Base-by-base conservation (phyloP, 2,888 invertebrate species). In the Brenthis hecate region DNA sequence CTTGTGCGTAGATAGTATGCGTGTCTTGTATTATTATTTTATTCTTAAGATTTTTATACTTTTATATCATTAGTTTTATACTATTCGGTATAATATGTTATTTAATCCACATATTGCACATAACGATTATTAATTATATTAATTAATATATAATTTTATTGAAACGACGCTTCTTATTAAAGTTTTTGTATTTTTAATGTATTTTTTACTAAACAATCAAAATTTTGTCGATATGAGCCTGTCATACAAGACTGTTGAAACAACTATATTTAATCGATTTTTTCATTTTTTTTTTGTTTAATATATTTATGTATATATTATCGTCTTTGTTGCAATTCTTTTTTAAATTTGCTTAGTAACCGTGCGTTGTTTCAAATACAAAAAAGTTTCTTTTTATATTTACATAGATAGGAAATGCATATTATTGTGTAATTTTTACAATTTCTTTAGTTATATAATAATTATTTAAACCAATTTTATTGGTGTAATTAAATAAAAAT, bases 1-100 rank as follows among this genome's bases (percentile, higher is more conserved):
- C 70, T 70, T 64, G 16, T 61, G 60, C 13, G 43, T 60, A 51
- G 50, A 43, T 53, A 5, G 48, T 71, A 56, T 48, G 11, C 14
- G 43, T 60, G 56, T 55, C 23, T 53, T 6, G 48, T 71, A 56
- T 53, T 67, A 61, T 64, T 55, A 28, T 56, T 65, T 62, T 55
- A 68, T 50, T 36, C n/a, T 6, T 71, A 66, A 57, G 55, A 43
- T 68, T 65, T 68, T 71, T 71, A 69, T 69, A 66, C 66, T 69
- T 69, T 66, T 69, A n/a, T 65, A 68, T 28, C 28, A 4, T 65
- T 62, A 53, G 51, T 53, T 66, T 58, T 55, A 62, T 51, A 61
- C 23, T 48, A 28, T 28, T 14, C 47, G 23, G 14, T 54, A 19
- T 50, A 32, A 19, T 50, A 32, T 48, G 50, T 50, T 55, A 58